phyloP scores from a whole-genome alignment of 1,140 invertebrate genomes.

The Chymomyza costata region DNA sequence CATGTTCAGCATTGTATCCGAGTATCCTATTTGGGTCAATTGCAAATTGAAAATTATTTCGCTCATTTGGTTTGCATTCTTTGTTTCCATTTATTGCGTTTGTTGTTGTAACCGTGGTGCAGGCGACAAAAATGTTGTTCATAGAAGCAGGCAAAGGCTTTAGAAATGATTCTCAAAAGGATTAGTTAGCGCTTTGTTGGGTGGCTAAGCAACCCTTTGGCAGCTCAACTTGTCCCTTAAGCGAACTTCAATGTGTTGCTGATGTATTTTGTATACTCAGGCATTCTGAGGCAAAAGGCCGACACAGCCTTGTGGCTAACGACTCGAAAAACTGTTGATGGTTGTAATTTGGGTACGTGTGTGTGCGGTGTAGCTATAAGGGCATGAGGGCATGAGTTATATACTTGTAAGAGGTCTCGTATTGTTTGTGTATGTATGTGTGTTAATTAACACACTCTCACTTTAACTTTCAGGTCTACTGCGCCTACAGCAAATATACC shows the following conservation, averaged over 20 bases:
- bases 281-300: slow-evolving; percentile 26
- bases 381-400: too few species aligned
- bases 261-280: slow-evolving; percentile 42
- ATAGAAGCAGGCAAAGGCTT: slow-evolving; percentile 15
- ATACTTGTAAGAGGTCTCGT: too few species aligned
- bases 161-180: neutral
- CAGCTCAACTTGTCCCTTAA: slow-evolving; percentile 23
- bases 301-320: slow-evolving; percentile 33
- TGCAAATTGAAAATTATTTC: slow-evolving; percentile 63
- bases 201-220: slow-evolving; percentile 25
- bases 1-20: slow-evolving; percentile 19
- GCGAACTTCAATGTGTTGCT: slow-evolving; percentile 21
- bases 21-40: slow-evolving; percentile 58
- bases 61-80: slow-evolving; percentile 45
- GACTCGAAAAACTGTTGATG: slow-evolving; percentile 54
- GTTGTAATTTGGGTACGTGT: slow-evolving; percentile 50
- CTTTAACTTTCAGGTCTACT: slow-evolving; percentile 82
- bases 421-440: slow-evolving; percentile 10
- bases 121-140: slow-evolving; percentile 28
- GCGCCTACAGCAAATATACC: slow-evolving; percentile 91
- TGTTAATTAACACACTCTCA: slow-evolving; percentile 52
- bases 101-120: slow-evolving; percentile 17
- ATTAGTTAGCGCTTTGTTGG: slow-evolving; percentile 26
- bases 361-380: slow-evolving; percentile 24
- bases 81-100: too few species aligned